phyloP scores from a whole-genome alignment of 2,797 vertebrate species.

The Dipus sagitta region DNA sequence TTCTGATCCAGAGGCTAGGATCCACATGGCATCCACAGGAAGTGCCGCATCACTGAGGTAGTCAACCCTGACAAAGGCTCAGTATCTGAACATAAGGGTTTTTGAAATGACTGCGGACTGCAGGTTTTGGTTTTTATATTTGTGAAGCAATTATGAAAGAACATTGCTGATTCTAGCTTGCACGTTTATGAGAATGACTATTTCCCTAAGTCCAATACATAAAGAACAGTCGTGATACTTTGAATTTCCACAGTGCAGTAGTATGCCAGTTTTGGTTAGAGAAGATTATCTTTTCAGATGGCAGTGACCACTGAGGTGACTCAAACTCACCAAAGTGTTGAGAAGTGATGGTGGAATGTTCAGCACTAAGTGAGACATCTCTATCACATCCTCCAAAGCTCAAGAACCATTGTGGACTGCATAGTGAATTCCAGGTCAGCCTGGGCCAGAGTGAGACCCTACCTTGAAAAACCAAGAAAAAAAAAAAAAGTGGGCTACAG shows the following conservation, averaged over 20 bases:
- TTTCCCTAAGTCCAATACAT: conserved; percentile 87
- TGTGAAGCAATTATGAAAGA: conserved; percentile 73
- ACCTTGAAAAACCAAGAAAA: no score
- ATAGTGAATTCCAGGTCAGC: no score
- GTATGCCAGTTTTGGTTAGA: not conserved
- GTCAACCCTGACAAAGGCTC: conserved; percentile 93
- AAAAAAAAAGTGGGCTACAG: no score
- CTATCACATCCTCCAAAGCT: no score
- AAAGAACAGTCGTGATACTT: conserved; percentile 88
- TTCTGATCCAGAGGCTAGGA: conserved; percentile 92
- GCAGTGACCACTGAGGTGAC: conserved; percentile 70
- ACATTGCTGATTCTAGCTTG: conserved; percentile 86
- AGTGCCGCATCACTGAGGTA: conserved; percentile 94
- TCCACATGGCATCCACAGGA: conserved; percentile 93
- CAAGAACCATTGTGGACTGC: no score
- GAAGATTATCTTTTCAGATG: not conserved
- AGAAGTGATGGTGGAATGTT: no score
- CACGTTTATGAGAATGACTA: conserved; percentile 82
- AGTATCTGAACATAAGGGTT: conserved; percentile 92
- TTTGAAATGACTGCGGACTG: conserved; percentile 91
- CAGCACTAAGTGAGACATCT: no score
- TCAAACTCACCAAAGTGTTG: no score
- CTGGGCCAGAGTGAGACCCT: no score
- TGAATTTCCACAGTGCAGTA: conserved; percentile 86
- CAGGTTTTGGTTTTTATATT: conserved; percentile 78